Evolutionary conservation across 2,888 invertebrate genomes (phyloP).

Genomic region (Leptinotarsa haldemani): DNA sequence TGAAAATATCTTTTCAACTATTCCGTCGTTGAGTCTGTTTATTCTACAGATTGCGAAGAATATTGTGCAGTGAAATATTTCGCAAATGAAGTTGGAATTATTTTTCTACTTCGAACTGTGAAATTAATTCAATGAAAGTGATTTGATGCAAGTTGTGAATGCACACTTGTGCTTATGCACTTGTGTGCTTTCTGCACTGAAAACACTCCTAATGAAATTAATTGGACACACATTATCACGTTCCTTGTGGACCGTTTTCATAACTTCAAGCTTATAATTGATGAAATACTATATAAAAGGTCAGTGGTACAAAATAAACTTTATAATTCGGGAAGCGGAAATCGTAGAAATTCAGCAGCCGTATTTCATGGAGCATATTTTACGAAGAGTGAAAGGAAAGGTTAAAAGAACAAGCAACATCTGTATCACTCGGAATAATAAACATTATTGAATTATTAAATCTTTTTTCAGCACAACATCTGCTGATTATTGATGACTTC

Average conservation of each 20-base stretch:
- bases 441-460: background rate
- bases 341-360: background rate
- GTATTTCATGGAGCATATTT: slow-evolving; percentile 7
- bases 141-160: no score
- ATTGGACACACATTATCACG: background rate
- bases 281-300: background rate
- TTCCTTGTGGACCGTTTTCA: background rate
- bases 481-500: background rate
- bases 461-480: background rate
- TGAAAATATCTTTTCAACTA: no score
- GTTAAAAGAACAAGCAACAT: background rate
- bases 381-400: background rate
- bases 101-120: no score
- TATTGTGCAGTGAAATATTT: no score
- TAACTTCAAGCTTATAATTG: background rate
- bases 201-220: background rate
- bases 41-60: no score
- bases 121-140: no score
- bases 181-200: background rate
- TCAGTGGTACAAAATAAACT: background rate
- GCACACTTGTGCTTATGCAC: no score
- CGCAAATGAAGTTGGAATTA: no score
- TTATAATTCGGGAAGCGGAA: slow-evolving; percentile 5
- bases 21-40: no score
- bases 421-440: background rate